Percentiles rank a stretch among this genome's conserved stretches.
Conservation (phyloP, 2,888 invertebrate species). For the Protodeltote pygarga region DNA sequence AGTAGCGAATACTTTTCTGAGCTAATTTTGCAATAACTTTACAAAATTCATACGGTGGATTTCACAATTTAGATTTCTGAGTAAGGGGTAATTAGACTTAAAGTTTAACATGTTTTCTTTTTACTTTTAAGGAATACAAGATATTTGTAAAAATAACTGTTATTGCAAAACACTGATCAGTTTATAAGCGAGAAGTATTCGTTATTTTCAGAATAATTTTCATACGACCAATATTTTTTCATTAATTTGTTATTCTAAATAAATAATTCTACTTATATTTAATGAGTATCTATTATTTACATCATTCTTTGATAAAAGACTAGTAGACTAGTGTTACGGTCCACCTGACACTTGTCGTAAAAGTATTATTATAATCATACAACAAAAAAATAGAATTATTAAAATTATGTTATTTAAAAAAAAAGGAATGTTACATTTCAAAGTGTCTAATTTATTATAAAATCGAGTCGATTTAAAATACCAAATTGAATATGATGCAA, state of each 20-base stretch:
- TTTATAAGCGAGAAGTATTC: conserved; percentile 54
- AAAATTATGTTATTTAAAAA: no score
- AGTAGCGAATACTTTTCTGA: conserved; percentile 55
- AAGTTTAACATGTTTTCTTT: no score
- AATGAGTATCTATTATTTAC: conserved; percentile 85
- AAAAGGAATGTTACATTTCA: no score
- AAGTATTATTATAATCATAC: conserved; percentile 36
- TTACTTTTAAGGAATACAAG: no score
- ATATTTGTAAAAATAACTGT: conserved; percentile 34
- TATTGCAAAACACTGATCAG: conserved; percentile 54
- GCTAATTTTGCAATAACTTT: conserved; percentile 56
- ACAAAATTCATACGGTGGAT: conserved; percentile 1
- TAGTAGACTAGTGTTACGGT: conserved; percentile 79
- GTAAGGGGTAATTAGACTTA: no score
- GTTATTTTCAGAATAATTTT: conserved; percentile 60
- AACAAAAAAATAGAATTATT: conserved; percentile 11
- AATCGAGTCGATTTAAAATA: no score
- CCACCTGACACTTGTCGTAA: conserved; percentile 43
- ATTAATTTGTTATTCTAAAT: conserved; percentile 71
- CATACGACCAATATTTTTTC: conserved; percentile 69
- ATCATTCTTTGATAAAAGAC: conserved; percentile 78
- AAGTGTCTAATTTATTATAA: no score
- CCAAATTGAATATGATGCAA: no score
- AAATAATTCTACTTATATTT: conserved; percentile 81
- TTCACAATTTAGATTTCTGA: no score